Base-by-base conservation (phyloP, 2,888 invertebrate genomes). In the Teinopalpus imperialis region DNA sequence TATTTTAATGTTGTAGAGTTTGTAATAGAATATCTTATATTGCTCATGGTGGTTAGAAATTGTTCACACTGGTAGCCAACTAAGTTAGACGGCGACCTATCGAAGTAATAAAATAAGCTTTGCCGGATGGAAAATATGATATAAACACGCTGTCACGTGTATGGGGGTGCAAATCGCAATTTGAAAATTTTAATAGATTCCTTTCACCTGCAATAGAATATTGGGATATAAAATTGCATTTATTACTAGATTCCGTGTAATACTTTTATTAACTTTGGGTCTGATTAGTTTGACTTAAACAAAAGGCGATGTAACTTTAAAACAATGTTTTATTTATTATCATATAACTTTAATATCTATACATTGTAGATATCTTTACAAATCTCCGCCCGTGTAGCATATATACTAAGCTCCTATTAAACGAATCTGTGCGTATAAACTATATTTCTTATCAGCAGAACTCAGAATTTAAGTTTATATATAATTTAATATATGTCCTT, bases 91-190 rank as follows among this genome's bases (percentile, higher is more conserved):
- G 42, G 52, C 36, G 42, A 53, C 51, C 49, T 57, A 64, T 72
- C 63, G 63, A 68, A 68, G 70, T 75, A 78, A 79, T 79, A 74
- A 76, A 79, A 79, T 74, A 67, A 74, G 66, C 65, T 51, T 56
- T 52, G 60, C 57, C 59, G 62, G 69, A 67, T 70, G 65, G 64
- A 74, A 79, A 81, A 80, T 81, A 74, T 78, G 73, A 74, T 69
- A 74, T 58, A 74, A 77, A 77, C 68, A 80, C 63, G 56, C 49
- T 47, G 60, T 56, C 59, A 61, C 59, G 62, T 62, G 54, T 43
- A 43, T 46, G 9, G 21, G 20, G 21, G 20, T 21, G 27, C 14
- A 9, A 35, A 29, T 34, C 27, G 46, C 42, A 46, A 40, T 47
- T 29, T 26, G 31, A 42, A 36, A 36, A 42, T 36, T 46, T 46